Base-by-base conservation (phyloP, 2,888 invertebrate species). In the Pseudoips prasinana region DNA sequence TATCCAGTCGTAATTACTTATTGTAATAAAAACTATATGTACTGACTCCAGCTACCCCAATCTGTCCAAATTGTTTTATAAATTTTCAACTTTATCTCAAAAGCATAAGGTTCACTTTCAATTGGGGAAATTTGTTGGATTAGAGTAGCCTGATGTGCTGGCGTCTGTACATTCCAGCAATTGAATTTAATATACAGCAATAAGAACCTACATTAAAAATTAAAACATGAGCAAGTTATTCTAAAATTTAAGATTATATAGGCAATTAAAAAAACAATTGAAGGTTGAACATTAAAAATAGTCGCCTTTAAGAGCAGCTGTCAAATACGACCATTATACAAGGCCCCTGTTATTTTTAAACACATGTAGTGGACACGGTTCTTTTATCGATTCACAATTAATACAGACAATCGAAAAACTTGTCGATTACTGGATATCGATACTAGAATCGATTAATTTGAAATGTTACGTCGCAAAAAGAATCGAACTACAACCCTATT, bases 381-480 rank as follows among this genome's bases (percentile, higher is more conserved):
- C 62, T 30, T 18, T 7, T 32, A 36, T 43, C 8, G 29, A 25
- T 58, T 53, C 23, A 29, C 25, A 33, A 44, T 36, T 46, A 42
- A 41, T 33, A 45, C 29, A 3, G 2, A 14, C n/a, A 41, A 34
- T 40, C 24, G 47, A 58, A 62, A 62, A 59, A 66, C 54, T 49
- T 40, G 55, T 57, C 58, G 64, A 71, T 71, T 70, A 66, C 34
- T 41, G 55, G 64, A 65, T 58, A 71, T 64, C 57, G 63, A 66
- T 65, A 61, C 50, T 33, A n/a, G 51, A 51, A 45, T 59, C 61
- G 56, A 69, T 70, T 69, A 67, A 53, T 54, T 41, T 42, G 25
- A 70, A 73, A 73, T 73, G 72, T 72, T 72, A 64, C 52, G 33
- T 25, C 30, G 50, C 44, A 66, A 68, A 68, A 67, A 64, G 19